A percentile compares a stretch with the other conserved stretches of the same genome.
Evolutionary conservation across 1,140 invertebrate species (phyloP).

Genomic region (Phymastichus coffea): DNA sequence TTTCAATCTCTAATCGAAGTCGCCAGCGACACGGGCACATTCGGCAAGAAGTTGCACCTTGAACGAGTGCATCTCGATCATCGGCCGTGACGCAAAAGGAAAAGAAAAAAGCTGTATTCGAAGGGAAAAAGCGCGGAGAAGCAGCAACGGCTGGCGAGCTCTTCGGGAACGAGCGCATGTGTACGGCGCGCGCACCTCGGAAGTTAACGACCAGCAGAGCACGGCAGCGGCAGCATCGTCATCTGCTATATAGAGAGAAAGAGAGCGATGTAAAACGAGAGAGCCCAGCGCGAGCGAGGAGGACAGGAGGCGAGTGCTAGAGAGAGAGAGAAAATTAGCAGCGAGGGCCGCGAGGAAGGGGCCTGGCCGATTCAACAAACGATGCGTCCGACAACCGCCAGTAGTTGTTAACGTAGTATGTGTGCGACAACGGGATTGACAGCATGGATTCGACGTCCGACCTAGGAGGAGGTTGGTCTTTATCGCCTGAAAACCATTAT

Average conservation of each 20-base stretch:
- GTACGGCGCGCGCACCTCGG: too few species aligned
- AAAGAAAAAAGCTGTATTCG: too few species aligned
- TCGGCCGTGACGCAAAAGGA: too few species aligned
- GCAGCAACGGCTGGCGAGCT: too few species aligned
- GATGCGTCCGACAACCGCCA: slow-evolving; percentile 53
- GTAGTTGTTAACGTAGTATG: slow-evolving; percentile 59
- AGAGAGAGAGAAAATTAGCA: neutral
- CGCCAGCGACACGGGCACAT: too few species aligned
- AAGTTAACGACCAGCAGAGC: too few species aligned
- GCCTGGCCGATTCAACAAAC: slow-evolving; percentile 54
- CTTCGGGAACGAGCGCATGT: too few species aligned
- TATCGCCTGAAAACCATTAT: slow-evolving; percentile 32
- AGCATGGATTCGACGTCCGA: slow-evolving; percentile 55
- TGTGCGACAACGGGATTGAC: slow-evolving; percentile 58
- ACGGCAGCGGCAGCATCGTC: too few species aligned
- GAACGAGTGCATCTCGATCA: too few species aligned
- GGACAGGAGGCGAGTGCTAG: neutral
- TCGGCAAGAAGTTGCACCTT: too few species aligned
- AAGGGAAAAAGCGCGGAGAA: too few species aligned
- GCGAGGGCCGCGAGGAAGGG: slow-evolving; percentile 40
- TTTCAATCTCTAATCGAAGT: too few species aligned
- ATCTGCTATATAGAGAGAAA: neutral
- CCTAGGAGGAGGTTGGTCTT: slow-evolving; percentile 56
- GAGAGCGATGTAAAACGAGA: neutral
- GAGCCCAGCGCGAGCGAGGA: neutral